phyloP scores from a whole-genome alignment of 2,113 vertebrate species.

The Gavia stellata region DNA sequence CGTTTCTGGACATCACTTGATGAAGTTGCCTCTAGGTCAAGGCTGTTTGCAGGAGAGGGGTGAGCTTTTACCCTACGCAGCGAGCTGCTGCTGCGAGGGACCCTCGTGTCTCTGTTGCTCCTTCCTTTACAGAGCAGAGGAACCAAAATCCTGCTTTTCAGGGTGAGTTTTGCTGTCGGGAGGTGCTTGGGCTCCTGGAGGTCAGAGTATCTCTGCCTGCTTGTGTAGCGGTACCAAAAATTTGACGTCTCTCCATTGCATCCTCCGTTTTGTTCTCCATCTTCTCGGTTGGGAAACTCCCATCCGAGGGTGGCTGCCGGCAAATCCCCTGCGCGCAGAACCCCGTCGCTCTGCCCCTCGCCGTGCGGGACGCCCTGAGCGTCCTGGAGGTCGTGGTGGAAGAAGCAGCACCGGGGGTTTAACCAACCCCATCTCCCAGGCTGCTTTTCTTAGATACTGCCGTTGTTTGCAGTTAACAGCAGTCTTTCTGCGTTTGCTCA shows the following conservation, averaged over 20 bases:
- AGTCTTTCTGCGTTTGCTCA: neutral
- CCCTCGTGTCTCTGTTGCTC: neutral
- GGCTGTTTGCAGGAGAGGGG: neutral
- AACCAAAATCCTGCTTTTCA: neutral
- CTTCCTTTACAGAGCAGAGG: neutral
- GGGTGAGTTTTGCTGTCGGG: neutral
- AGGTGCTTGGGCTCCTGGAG: neutral
- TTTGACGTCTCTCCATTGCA: rapidly evolving
- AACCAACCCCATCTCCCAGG: neutral
- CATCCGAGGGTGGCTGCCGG: neutral
- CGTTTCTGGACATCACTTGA: neutral
- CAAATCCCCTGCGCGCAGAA: neutral
- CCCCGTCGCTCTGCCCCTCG: neutral
- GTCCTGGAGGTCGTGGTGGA: neutral
- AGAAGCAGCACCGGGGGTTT: neutral
- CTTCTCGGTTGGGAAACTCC: neutral
- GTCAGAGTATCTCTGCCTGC: neutral
- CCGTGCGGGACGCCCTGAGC: neutral
- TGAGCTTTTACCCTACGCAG: neutral
- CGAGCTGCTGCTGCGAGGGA: neutral
- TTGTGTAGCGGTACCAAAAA: rapidly evolving
- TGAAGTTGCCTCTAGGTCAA: neutral
- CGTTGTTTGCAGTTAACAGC: neutral
- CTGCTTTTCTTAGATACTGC: neutral
- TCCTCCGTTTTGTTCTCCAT: neutral